phyloP scores from a whole-genome alignment of 2,888 invertebrate genomes.

The Epiblema foenella region DNA sequence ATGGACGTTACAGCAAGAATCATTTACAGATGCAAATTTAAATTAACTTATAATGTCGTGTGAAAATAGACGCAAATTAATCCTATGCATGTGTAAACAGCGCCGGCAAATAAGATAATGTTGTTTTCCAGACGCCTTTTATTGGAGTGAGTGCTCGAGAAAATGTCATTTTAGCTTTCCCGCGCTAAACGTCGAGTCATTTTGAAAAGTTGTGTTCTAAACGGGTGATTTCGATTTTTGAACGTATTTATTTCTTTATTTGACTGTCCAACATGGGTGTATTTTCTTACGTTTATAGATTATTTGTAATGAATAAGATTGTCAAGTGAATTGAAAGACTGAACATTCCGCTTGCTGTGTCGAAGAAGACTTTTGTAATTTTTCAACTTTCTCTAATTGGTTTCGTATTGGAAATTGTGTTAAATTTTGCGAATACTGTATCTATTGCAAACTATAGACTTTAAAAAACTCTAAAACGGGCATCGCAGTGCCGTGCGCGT shows the following conservation, averaged over 20 bases:
- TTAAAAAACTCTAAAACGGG: neutral
- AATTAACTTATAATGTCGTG: constrained; percentile 16
- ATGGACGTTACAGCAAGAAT: constrained; percentile 52
- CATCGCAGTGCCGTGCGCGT: neutral
- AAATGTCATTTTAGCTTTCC: constrained; percentile 28
- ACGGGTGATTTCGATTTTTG: neutral
- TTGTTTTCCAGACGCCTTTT: constrained; percentile 40
- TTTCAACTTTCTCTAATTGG: constrained; percentile 5
- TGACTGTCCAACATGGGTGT: constrained; percentile 71
- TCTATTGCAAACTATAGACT: constrained; percentile 3
- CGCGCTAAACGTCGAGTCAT: constrained; percentile 24
- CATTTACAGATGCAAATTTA: neutral
- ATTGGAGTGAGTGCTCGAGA: neutral
- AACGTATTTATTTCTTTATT: neutral
- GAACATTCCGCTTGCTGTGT: neutral
- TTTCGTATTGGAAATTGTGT: constrained; percentile 7
- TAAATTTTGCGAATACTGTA: neutral
- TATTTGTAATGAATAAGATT: constrained; percentile 72
- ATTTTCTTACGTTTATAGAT: constrained; percentile 76
- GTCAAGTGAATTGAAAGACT: constrained; percentile 53
- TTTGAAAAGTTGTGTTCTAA: constrained; percentile 27
- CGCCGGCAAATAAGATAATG: constrained; percentile 45
- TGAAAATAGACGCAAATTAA: constrained; percentile 33
- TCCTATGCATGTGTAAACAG: constrained; percentile 31
- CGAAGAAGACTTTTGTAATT: neutral